phyloP scores from a whole-genome alignment of 2,797 vertebrate species.

The Danio albolineatus region DNA sequence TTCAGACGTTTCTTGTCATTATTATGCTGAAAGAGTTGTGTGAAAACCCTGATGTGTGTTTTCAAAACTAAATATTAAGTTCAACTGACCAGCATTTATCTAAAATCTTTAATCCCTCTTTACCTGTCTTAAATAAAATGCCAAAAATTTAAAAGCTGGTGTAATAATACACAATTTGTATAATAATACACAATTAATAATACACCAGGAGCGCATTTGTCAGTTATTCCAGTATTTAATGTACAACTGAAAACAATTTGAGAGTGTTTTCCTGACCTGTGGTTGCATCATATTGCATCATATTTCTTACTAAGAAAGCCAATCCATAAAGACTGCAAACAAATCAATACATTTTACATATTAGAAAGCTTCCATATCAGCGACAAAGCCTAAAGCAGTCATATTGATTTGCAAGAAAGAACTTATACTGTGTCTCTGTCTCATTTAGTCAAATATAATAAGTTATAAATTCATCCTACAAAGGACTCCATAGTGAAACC shows the following conservation, averaged over 20 bases:
- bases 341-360: conserved; percentile 7
- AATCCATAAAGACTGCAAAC: background rate
- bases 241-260: background rate
- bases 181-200: too few species aligned
- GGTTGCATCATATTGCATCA: background rate
- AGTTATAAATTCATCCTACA: conserved; percentile 5
- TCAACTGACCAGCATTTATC: too few species aligned
- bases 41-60: too few species aligned
- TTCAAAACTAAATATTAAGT: too few species aligned
- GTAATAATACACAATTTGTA: too few species aligned
- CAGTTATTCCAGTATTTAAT: background rate
- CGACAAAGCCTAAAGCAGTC: background rate
- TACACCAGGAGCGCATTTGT: background rate
- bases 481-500: conserved; percentile 16
- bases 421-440: conserved; percentile 3
- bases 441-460: conserved; percentile 3
- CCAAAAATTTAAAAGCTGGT: background rate
- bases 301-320: background rate
- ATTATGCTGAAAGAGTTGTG: too few species aligned
- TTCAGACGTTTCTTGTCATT: too few species aligned
- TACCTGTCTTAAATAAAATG: background rate
- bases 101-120: too few species aligned
- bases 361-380: background rate
- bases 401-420: background rate
- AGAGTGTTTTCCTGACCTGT: too few species aligned